A percentile compares a stretch with the other conserved stretches of the same genome.
Evolutionary conservation across 2,113 vertebrate species (phyloP).

Genomic region (Delphinapterus leucas): DNA sequence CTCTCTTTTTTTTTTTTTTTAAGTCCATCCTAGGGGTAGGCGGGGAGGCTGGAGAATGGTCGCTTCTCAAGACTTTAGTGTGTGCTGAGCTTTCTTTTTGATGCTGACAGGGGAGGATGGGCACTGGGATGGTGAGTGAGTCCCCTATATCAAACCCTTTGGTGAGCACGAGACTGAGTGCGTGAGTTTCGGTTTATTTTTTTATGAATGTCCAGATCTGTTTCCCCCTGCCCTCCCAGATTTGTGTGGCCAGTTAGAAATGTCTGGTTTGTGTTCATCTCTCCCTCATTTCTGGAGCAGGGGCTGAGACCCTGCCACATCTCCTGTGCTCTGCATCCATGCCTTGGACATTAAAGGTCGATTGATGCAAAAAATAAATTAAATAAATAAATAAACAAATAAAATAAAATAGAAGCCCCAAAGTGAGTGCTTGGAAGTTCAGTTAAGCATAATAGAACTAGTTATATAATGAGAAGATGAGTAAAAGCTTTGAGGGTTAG

Average conservation of each 20-base stretch:
- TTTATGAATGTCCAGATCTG: conserved; percentile 61
- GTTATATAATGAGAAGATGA: background rate
- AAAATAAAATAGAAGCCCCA: background rate
- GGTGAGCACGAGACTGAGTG: conserved; percentile 41
- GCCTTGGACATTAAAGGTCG: conserved; percentile 80
- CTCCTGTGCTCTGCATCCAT: conserved; percentile 75
- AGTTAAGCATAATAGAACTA: background rate
- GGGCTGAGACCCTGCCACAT: conserved; percentile 68
- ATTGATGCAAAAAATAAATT: conserved; percentile 65
- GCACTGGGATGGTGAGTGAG: conserved; percentile 33
- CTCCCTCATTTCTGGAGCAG: conserved; percentile 72
- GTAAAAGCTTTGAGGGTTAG: background rate
- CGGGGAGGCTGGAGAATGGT: conserved; percentile 36
- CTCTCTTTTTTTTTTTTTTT: background rate
- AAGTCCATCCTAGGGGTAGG: conserved; percentile 43
- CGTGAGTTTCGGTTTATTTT: conserved; percentile 66
- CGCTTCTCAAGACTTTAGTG: conserved; percentile 17
- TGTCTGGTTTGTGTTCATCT: conserved; percentile 75
- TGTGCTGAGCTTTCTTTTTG: conserved; percentile 51
- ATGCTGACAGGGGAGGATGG: conserved; percentile 47
- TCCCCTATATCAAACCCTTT: conserved; percentile 52
- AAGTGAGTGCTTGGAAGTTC: background rate
- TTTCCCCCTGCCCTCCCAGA: conserved; percentile 61
- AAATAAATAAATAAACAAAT: too few species aligned
- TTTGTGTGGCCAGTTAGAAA: conserved; percentile 70